Base-by-base conservation (phyloP, 2,113 vertebrate species). In the Salvelinus namaycush region DNA sequence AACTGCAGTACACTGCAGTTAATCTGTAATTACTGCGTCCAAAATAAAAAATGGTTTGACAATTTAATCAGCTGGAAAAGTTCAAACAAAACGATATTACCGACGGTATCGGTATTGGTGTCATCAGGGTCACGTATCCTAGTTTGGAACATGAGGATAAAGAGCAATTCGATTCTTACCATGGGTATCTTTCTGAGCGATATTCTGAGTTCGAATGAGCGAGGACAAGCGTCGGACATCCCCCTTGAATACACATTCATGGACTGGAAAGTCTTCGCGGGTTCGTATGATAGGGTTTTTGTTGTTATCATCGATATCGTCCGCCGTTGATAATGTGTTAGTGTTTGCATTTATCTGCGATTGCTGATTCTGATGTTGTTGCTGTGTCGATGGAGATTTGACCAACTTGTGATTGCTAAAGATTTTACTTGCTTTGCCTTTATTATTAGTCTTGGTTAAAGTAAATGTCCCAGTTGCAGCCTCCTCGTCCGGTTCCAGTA, bases 231-330 rank as follows among this genome's bases (percentile, higher is more conserved):
- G 93, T 79, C 97, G 88, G 82, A 99, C 96, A 85, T 99, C 97
- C 60, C 97, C 97, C 86, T 96, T 95, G 87, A 98, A 98, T 67
- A 99, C 97, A 84, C 96, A 96, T 89, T 99, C 97, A 81, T 99
- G 97, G n/a, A 99, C 95, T 2, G 97, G 97, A 80, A 95, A 98
- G 86, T 93, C 93, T 29, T 89, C 89, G 80, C 78, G 90, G 80
- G 81, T 89, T 87, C 81, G 86, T 74, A 93, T 72, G 9, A 93
- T 81, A 12, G 93, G 92, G 83, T 93, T 94, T 74, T 90, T 93
- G 86, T 94, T 94, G 77, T 91, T 92, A 83, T 94, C 93, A 64
- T 94, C 92, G 72, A 90, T 70, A 14, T 92, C 86, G 4, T 91
- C 91, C n/a, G 88, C 27, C 27, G 88, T 76, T 59, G 88, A 80